These are phyloP conservation scores for Lepidurus apus DNA, from an alignment of 1,140 invertebrate genomes.

Conservation along the genomic window DNA sequence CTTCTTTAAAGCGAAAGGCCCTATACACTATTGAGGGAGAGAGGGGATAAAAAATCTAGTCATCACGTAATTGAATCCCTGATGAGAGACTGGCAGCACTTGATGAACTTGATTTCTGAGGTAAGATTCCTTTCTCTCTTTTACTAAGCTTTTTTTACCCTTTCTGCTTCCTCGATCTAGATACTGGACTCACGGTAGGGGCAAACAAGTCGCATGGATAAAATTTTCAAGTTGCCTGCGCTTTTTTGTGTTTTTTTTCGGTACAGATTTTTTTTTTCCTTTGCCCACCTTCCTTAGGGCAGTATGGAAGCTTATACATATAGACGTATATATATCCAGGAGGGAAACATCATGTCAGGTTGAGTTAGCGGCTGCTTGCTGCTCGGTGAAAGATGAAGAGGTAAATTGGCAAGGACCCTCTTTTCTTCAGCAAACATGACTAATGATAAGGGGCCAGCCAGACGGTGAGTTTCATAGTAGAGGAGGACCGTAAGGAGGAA, in stretches of 20 bases:
- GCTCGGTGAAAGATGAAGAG: slow-evolving; percentile 7
- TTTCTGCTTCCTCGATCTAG: too few species aligned
- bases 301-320: too few species aligned
- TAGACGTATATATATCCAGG: not conserved
- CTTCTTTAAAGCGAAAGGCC: not conserved
- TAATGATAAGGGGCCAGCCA: slow-evolving; percentile 1
- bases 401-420: slow-evolving; percentile 21
- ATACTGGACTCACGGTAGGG: too few species aligned
- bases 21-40: not conserved
- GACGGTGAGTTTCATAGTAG: not conserved
- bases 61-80: not conserved
- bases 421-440: slow-evolving; percentile 22
- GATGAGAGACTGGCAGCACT: not conserved
- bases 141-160: too few species aligned
- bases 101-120: not conserved
- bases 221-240: not conserved
- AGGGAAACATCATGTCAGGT: slow-evolving; percentile 10
- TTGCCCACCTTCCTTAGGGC: not conserved
- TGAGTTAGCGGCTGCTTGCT: slow-evolving; percentile 17
- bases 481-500: not conserved
- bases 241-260: not conserved
- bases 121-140: too few species aligned
- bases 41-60: not conserved
- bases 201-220: not conserved
- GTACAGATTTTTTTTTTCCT: not conserved